Percentiles rank a stretch among this genome's conserved stretches.
phyloP scores from a whole-genome alignment of 2,797 vertebrate species.

The Betta splendens region DNA sequence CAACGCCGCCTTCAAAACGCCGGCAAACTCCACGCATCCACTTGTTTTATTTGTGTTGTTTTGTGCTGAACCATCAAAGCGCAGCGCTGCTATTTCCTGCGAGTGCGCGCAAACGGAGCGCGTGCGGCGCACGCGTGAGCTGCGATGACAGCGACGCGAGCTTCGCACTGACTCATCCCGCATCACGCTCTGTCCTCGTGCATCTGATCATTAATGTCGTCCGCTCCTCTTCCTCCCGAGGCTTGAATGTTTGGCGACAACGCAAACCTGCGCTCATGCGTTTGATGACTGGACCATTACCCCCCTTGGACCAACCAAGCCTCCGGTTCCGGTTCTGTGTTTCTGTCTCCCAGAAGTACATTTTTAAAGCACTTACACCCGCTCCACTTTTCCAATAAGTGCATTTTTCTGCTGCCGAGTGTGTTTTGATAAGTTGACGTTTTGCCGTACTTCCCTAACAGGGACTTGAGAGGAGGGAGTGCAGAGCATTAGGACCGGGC shows the following conservation, averaged over 20 bases:
- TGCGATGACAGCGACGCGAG: conserved; percentile 15
- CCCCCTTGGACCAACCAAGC: neutral
- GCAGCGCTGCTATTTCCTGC: conserved; percentile 10
- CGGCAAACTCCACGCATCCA: conserved; percentile 40
- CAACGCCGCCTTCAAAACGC: conserved; percentile 33
- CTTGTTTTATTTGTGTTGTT: too few relatives aligned
- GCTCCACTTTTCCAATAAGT: neutral
- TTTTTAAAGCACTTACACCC: neutral
- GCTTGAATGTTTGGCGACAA: neutral
- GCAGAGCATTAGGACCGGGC: too few relatives aligned
- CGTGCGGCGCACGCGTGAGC: neutral
- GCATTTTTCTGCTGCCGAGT: neutral
- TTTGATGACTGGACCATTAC: conserved; percentile 1
- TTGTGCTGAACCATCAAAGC: conserved; percentile 54
- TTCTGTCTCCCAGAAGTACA: neutral
- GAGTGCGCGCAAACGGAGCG: neutral
- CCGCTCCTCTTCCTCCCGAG: neutral
- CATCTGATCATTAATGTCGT: conserved; percentile 36
- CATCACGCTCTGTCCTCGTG: conserved; percentile 19
- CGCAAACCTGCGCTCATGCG: neutral
- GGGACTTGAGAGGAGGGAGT: too few relatives aligned
- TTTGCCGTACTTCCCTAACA: neutral
- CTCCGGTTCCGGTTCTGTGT: conserved; percentile 16
- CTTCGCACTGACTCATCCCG: conserved; percentile 27
- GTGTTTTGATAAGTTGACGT: neutral